phyloP scores from a whole-genome alignment of 2,888 invertebrate genomes.

The Andrena fulva region DNA sequence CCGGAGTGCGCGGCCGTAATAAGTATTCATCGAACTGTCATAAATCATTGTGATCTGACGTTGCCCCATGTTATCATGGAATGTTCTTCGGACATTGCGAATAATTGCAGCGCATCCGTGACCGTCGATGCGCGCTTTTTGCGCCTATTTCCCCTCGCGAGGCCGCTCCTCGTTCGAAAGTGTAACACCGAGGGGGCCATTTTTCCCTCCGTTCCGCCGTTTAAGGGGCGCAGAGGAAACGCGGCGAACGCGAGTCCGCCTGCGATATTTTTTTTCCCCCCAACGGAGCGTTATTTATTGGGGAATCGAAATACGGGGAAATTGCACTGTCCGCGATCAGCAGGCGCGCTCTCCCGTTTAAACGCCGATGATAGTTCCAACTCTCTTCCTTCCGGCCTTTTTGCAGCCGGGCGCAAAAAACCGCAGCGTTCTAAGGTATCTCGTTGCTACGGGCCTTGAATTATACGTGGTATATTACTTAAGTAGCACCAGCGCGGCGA shows the following conservation, averaged over 20 bases:
- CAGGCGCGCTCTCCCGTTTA: constrained; percentile 8
- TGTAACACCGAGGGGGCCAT: constrained; percentile 33
- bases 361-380: constrained; percentile 40
- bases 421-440: constrained; percentile 8
- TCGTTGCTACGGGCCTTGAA: constrained; percentile 33
- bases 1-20: constrained; percentile 24
- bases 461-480: constrained; percentile 34
- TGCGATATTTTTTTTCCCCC: not conserved
- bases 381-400: not conserved
- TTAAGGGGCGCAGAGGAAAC: constrained; percentile 11
- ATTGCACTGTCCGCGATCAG: constrained; percentile 34
- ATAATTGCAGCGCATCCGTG: constrained; percentile 48
- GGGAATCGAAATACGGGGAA: constrained; percentile 20
- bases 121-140: constrained; percentile 40
- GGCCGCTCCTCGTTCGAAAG: constrained; percentile 17
- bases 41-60: constrained; percentile 47
- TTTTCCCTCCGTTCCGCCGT: constrained; percentile 10
- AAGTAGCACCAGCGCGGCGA: constrained; percentile 19
- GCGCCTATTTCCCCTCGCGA: constrained; percentile 20
- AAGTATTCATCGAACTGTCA: constrained; percentile 53
- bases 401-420: not conserved
- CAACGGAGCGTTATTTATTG: constrained; percentile 25
- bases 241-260: not conserved
- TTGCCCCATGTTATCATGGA: constrained; percentile 37
- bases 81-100: constrained; percentile 27